Base-by-base conservation (phyloP, 2,797 vertebrate species). In the Ctenosaura bakeri region DNA sequence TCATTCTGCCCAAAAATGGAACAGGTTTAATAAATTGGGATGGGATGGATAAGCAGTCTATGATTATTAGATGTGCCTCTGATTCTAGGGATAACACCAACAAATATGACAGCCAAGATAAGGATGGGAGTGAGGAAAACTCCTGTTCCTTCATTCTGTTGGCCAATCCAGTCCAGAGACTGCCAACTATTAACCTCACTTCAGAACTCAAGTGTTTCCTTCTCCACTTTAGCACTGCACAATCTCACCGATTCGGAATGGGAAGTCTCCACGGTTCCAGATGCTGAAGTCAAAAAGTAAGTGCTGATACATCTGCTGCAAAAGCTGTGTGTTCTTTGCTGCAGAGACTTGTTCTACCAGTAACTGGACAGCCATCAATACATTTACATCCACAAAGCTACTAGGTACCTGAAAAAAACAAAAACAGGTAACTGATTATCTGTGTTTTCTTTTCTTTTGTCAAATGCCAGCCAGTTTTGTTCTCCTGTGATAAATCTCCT, bases 221-320 rank as follows among this genome's bases (percentile, higher is more conserved):
- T 2, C 1, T 46, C 85, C 26, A 1, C 93, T 22, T 81, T 20
- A 56, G 73, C 2, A 71, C 52, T 14, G 18, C 9, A 83, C 86
- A 42, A 56, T 52, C 98, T 97, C 73, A 99, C 99, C 99, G 16
- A 99, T 99, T 95, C 98, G 98, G 90, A 99, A 97, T 1, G 99
- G 98, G 92, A 99, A 99, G 96, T 99, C 99, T 89, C 99, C 99
- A 93, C 97, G 98, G 97, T 98, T 99, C 99, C 99, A 99, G 97
- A 99, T 98, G 96, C 97, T 98, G 95, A 99, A 99, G 95, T 98
- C 99, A 97, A 99, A 99, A 62, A 99, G 98, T 85, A 99, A 97
- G 95, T 98, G 97, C 20, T 98, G 98, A 97, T 99, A 98, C 94
- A 99, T 98, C 96, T 99, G 99, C 90, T 98, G 98, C 90, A 99